Evolutionary conservation across 2,113 vertebrate species (phyloP).

Genomic region (Podarcis raffonei): DNA sequence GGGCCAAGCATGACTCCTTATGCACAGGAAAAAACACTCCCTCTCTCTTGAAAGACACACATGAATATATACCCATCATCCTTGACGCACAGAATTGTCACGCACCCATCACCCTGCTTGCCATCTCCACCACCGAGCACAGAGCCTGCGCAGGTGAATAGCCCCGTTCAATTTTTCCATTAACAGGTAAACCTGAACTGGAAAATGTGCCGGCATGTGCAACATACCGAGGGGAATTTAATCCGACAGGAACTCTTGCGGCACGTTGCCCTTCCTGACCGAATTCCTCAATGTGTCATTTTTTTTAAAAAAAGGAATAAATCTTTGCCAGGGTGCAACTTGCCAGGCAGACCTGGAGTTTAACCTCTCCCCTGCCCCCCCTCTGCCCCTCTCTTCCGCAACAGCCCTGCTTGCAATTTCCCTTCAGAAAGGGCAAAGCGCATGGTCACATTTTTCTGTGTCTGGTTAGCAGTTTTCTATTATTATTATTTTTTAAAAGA

Average conservation of each 20-base stretch:
- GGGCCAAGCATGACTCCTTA: not conserved
- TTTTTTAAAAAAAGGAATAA: constrained; percentile 1
- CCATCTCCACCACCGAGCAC: too few relatives aligned
- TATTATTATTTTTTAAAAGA: not conserved
- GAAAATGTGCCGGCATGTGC: not conserved
- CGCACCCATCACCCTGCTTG: not conserved
- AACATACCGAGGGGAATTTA: too few relatives aligned
- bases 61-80: too few relatives aligned
- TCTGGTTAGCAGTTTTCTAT: not conserved
- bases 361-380: not conserved
- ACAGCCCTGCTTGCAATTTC: not conserved
- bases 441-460: not conserved
- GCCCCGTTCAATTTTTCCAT: not conserved
- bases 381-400: not conserved
- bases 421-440: not conserved
- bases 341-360: not conserved
- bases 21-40: not conserved
- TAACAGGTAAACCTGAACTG: not conserved
- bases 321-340: not conserved
- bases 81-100: not conserved
- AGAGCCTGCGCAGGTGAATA: not conserved
- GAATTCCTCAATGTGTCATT: not conserved
- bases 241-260: not conserved
- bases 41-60: not conserved
- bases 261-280: constrained; percentile 28